These are phyloP conservation scores for Palloptera scutellata DNA, from an alignment of 2,888 invertebrate species.

Conservation along the genomic window DNA sequence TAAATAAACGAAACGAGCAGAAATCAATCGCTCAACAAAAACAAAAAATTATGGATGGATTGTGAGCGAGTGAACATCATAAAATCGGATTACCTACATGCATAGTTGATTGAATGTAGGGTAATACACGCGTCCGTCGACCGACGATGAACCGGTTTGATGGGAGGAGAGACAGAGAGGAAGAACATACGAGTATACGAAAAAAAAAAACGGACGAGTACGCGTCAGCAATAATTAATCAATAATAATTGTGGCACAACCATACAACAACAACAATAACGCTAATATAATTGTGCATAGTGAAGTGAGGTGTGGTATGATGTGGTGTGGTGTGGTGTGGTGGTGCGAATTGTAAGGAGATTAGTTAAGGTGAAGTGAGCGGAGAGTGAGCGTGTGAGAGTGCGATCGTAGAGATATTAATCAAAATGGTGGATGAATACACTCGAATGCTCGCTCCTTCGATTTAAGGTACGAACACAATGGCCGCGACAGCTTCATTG, in stretches of 20 bases:
- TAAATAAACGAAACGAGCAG: no score
- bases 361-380: neutral
- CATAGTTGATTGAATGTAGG: no score
- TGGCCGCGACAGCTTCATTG: no score
- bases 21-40: no score
- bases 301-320: neutral
- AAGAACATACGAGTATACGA: neutral
- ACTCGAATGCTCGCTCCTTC: neutral
- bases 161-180: neutral
- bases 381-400: neutral
- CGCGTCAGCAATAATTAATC: conserved; percentile 63
- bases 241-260: conserved; percentile 56
- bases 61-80: no score
- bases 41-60: no score
- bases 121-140: no score
- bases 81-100: no score
- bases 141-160: conserved; percentile 22
- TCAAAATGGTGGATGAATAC: conserved; percentile 34
- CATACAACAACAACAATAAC: conserved; percentile 18
- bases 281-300: neutral
- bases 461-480: no score
- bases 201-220: conserved; percentile 34
- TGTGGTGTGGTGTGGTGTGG: neutral
- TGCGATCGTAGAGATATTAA: neutral
- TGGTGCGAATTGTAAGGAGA: no score